phyloP scores from a whole-genome alignment of 2,888 invertebrate species.

The Diaperis boleti region DNA sequence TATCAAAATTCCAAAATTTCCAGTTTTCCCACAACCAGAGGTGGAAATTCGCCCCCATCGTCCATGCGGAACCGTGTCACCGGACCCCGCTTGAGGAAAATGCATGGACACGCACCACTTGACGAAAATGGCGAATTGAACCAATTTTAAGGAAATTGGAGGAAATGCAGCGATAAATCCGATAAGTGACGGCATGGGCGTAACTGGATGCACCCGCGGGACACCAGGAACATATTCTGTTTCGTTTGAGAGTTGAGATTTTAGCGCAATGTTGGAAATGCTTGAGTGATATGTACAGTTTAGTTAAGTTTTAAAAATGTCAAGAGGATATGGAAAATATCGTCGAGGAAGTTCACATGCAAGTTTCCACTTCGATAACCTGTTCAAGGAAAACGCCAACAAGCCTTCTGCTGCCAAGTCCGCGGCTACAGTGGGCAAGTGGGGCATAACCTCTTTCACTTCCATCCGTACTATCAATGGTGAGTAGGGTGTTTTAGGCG shows the following conservation, averaged over 20 bases:
- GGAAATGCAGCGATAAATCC: constrained; percentile 27
- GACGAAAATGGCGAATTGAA: constrained; percentile 43
- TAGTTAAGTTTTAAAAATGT: constrained; percentile 56
- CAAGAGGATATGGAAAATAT: constrained; percentile 67
- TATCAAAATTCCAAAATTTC: constrained; percentile 49
- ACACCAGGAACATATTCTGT: background rate
- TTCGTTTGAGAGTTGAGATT: constrained; percentile 5
- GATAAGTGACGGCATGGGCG: constrained; percentile 4
- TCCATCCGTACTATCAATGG: constrained; percentile 86
- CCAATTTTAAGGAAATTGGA: constrained; percentile 35
- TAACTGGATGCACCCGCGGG: constrained; percentile 4
- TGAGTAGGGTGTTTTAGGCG: constrained; percentile 62
- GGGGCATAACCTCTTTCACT: constrained; percentile 95
- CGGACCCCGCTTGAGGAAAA: constrained; percentile 22
- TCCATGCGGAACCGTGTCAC: background rate
- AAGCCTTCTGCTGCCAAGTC: constrained; percentile 90
- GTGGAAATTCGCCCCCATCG: constrained; percentile 1
- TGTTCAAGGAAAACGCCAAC: constrained; percentile 83
- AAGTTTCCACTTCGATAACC: constrained; percentile 75
- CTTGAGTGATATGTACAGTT: constrained; percentile 17
- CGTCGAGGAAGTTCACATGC: constrained; percentile 65
- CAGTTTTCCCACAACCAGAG: background rate
- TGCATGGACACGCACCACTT: constrained; percentile 20
- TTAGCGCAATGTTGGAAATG: constrained; percentile 12
- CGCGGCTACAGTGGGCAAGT: constrained; percentile 92